Conservation (phyloP, 2,888 invertebrate species). For the Callimorpha dominula region DNA sequence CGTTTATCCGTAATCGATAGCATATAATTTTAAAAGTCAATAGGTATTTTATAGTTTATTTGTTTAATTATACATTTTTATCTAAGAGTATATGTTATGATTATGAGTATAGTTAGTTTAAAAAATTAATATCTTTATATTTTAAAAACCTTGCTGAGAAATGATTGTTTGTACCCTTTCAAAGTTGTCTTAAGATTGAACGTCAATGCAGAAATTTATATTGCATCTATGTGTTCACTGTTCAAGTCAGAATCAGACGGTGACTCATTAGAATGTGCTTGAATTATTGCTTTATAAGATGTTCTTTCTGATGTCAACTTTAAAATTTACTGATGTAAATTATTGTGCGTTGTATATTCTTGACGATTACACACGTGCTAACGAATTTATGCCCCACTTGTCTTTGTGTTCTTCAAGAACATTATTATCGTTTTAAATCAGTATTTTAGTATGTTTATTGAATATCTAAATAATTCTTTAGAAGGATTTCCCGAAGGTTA, state of each 20-base stretch:
- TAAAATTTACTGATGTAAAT: slow-evolving; percentile 83
- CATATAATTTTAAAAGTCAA: no score
- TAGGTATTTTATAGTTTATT: no score
- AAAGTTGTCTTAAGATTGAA: background rate
- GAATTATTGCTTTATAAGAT: slow-evolving; percentile 81
- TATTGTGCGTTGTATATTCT: slow-evolving; percentile 76
- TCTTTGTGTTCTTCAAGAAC: slow-evolving; percentile 73
- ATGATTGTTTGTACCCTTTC: background rate
- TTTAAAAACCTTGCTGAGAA: no score
- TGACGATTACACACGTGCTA: slow-evolving; percentile 83
- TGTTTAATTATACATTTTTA: no score
- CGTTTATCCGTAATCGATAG: background rate
- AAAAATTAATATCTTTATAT: no score
- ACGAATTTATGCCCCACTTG: slow-evolving; percentile 82
- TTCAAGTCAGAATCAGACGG: slow-evolving; percentile 54
- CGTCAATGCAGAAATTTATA: background rate
- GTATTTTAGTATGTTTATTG: slow-evolving; percentile 81
- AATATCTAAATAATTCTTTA: slow-evolving; percentile 74
- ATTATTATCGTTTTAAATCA: slow-evolving; percentile 77
- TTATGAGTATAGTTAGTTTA: no score
- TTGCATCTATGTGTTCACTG: slow-evolving; percentile 36
- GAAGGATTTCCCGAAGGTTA: slow-evolving; percentile 70
- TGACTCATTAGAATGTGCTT: slow-evolving; percentile 74
- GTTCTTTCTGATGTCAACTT: slow-evolving; percentile 86
- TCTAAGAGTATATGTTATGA: no score